Base-by-base conservation (phyloP, 2,888 invertebrate species). In the Parnassius smintheus region DNA sequence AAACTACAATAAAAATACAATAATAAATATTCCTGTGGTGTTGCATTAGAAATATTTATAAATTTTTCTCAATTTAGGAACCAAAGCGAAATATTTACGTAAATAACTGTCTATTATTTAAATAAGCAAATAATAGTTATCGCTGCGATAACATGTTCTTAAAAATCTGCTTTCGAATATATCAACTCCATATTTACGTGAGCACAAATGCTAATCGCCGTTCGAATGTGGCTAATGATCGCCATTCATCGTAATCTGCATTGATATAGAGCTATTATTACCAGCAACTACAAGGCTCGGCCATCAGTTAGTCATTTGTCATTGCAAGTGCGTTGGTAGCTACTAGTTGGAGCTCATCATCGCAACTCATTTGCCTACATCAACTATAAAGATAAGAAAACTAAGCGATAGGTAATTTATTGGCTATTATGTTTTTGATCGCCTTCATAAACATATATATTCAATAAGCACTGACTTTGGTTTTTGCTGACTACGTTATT, bases 221-320 rank as follows among this genome's bases (percentile, higher is more conserved):
- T 70, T 71, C 68, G 75, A 69, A 75, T 71, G 66, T 72, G 71
- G 77, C 78, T 90, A 90, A 91, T 89, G 87, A 86, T 77, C 71
- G 73, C 59, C 61, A 66, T 66, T 65, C 64, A 67, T 67, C 58
- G 67, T 67, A 56, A 69, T 69, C 66, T 59, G 62, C 65, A 62
- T 64, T 64, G 65, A 64, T 64, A 62, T 54, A 56, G 65, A 67
- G 63, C 64, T 68, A 74, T 75, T 71, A 75, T 71, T 72, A 68
- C 67, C 62, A 48, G 65, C 65, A 66, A 65, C 65, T 70, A 71
- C 81, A 77, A 75, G 79, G 71, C 69, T 73, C 68, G 41, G 65
- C 72, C 71, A 71, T 71, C 70, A 67, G 68, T 73, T 71, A 69
- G 60, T 70, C 71, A 74, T 74, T 70, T 71, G 74, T 77, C 78